Evolutionary conservation across 1,140 invertebrate species (phyloP).

Genomic region (Zaprionus tsacasi): DNA sequence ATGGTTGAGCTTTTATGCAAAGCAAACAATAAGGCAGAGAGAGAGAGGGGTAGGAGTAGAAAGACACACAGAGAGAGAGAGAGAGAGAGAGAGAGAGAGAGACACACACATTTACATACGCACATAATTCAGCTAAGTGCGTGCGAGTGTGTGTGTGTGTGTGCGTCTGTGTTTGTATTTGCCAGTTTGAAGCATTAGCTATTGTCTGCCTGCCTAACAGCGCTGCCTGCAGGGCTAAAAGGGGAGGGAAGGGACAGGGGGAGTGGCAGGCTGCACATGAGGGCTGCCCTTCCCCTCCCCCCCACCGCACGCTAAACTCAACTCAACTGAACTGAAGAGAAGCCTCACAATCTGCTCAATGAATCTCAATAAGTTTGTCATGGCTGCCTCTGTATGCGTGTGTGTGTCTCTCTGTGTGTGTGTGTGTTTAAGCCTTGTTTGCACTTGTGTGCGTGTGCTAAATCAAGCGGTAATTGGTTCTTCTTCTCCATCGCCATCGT

Average conservation of each 20-base stretch:
- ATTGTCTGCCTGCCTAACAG: slow-evolving; percentile 44
- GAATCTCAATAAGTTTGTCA: slow-evolving; percentile 80
- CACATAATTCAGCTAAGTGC: slow-evolving; percentile 40
- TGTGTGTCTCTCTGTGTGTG: slow-evolving; percentile 20
- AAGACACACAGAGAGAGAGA: slow-evolving; percentile 19
- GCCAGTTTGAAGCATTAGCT: slow-evolving; percentile 72
- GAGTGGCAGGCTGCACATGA: neutral
- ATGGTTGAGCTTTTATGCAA: slow-evolving; percentile 80
- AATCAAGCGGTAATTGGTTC: slow-evolving; percentile 82
- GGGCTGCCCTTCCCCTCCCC: neutral
- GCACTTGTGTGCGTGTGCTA: slow-evolving; percentile 73
- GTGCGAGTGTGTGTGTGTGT: slow-evolving; percentile 26
- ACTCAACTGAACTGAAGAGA: slow-evolving; percentile 55
- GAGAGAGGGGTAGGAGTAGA: neutral
- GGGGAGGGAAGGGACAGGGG: neutral
- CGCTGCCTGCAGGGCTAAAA: slow-evolving; percentile 1
- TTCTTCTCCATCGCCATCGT: slow-evolving; percentile 38
- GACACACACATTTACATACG: slow-evolving; percentile 20
- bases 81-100: slow-evolving; percentile 14
- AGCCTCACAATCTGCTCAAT: slow-evolving; percentile 74
- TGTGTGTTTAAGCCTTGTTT: slow-evolving; percentile 53
- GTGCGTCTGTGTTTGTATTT: slow-evolving; percentile 70
- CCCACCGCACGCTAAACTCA: slow-evolving; percentile 2
- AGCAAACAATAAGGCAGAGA: slow-evolving; percentile 55
- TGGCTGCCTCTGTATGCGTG: slow-evolving; percentile 33